Evolutionary conservation across 2,113 vertebrate genomes (phyloP).

Genomic region (Notechis scutatus): DNA sequence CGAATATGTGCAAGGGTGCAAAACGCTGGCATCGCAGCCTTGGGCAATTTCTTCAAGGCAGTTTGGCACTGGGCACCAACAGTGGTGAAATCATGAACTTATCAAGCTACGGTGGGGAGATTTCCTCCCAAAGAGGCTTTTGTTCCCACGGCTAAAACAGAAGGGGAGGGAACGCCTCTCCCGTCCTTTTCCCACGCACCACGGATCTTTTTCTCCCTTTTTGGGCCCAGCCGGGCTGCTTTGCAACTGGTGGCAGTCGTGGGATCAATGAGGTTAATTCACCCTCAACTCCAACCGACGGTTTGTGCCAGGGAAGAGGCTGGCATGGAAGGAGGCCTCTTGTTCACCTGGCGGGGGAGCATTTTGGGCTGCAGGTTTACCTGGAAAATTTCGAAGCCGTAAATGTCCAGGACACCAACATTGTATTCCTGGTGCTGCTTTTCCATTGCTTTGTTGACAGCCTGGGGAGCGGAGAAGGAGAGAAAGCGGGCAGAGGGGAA

Average conservation of each 20-base stretch:
- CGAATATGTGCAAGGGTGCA: accelerated
- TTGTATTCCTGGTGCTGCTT: conserved; percentile 78
- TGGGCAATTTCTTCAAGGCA: not conserved
- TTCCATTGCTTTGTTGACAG: conserved; percentile 79
- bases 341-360: not conserved
- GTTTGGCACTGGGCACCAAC: not conserved
- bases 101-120: not conserved
- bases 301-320: not conserved
- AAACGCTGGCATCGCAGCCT: not conserved
- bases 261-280: not conserved
- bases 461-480: conserved; percentile 46
- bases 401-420: conserved; percentile 80
- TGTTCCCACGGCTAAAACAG: not conserved
- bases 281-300: not conserved
- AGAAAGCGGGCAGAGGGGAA: not conserved
- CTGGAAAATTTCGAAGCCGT: conserved; percentile 85
- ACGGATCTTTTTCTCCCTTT: not conserved
- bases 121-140: not conserved
- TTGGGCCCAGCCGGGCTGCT: not conserved
- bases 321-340: not conserved
- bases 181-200: not conserved
- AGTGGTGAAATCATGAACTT: not conserved
- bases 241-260: not conserved
- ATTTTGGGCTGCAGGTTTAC: conserved; percentile 37
- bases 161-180: not conserved